A percentile compares a stretch with the other conserved stretches of the same genome.
These are phyloP conservation scores for Vesta saturnalis DNA, from an alignment of 2,888 invertebrate species.

Conservation along the genomic window DNA sequence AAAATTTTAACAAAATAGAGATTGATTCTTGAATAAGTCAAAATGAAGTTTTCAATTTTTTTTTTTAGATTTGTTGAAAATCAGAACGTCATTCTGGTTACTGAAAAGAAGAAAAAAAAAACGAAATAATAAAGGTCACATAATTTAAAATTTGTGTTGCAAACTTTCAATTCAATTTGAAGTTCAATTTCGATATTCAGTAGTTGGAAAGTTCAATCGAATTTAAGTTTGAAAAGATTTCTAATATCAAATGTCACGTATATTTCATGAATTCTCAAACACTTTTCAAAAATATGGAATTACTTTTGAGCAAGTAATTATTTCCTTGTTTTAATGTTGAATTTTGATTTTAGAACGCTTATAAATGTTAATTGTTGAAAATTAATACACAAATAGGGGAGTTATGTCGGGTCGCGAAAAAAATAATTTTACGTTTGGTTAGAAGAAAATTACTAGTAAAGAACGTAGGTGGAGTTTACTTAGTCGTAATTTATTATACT, in stretches of 20 bases:
- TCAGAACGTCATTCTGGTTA: conserved; percentile 19
- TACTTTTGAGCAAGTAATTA: too few species aligned
- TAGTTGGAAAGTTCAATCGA: conserved; percentile 38
- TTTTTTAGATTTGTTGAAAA: conserved; percentile 8
- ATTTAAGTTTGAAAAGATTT: conserved; percentile 40
- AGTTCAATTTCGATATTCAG: conserved; percentile 39
- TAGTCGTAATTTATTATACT: too few species aligned
- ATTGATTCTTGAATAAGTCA: conserved; percentile 30
- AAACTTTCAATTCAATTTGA: conserved; percentile 40
- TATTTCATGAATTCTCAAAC: conserved; percentile 35
- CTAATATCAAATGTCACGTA: conserved; percentile 39
- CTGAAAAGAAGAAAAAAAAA: conserved; percentile 13
- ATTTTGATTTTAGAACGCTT: too few species aligned
- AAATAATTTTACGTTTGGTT: too few species aligned
- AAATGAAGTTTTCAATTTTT: conserved; percentile 38
- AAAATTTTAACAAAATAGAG: conserved; percentile 20
- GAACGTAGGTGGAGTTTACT: too few species aligned
- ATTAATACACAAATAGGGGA: too few species aligned
- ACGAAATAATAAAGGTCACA: conserved; percentile 36
- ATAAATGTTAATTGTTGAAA: too few species aligned
- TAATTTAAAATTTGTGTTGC: conserved; percentile 39
- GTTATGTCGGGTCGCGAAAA: too few species aligned
- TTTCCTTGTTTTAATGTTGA: too few species aligned
- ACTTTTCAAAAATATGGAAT: conserved; percentile 23
- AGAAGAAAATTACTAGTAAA: too few species aligned